Percentiles rank a stretch among this genome's conserved stretches.
Conservation (phyloP, 2,888 invertebrate genomes). For the Rutpela maculata region DNA sequence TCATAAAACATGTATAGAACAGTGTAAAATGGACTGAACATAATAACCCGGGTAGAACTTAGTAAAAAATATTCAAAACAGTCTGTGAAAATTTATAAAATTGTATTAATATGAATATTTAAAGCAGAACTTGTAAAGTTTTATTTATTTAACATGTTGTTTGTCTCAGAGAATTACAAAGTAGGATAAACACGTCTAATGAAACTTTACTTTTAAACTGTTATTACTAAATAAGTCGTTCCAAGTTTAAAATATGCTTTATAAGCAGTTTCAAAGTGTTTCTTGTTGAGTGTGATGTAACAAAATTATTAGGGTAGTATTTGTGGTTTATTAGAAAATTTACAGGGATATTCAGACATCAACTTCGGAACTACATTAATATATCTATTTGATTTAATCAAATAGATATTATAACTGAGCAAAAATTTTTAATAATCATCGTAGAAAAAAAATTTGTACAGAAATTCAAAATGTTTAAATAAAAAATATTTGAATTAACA, state of each 20-base stretch:
- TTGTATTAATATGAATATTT: not conserved
- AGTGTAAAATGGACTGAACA: no score
- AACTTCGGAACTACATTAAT: no score
- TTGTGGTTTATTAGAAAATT: not conserved
- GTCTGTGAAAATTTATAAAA: not conserved
- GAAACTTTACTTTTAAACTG: slow-evolving; percentile 23
- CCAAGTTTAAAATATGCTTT: slow-evolving; percentile 13
- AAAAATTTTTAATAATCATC: no score
- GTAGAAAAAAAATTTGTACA: no score
- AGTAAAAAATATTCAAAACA: no score
- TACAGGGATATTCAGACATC: no score
- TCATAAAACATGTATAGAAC: no score
- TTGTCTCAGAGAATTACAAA: slow-evolving; percentile 19
- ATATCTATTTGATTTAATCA: no score
- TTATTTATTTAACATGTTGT: slow-evolving; percentile 14
- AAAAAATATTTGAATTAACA: no score
- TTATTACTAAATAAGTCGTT: slow-evolving; percentile 15
- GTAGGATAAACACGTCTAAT: not conserved
- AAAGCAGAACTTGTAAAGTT: not conserved
- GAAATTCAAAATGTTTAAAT: no score
- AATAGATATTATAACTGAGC: no score
- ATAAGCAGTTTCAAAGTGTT: not conserved
- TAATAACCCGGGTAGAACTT: no score
- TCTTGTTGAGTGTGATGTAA: not conserved
- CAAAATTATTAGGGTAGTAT: not conserved